These are phyloP conservation scores for Ranitomeya imitator DNA, from an alignment of 2,113 vertebrate genomes.

Conservation along the genomic window DNA sequence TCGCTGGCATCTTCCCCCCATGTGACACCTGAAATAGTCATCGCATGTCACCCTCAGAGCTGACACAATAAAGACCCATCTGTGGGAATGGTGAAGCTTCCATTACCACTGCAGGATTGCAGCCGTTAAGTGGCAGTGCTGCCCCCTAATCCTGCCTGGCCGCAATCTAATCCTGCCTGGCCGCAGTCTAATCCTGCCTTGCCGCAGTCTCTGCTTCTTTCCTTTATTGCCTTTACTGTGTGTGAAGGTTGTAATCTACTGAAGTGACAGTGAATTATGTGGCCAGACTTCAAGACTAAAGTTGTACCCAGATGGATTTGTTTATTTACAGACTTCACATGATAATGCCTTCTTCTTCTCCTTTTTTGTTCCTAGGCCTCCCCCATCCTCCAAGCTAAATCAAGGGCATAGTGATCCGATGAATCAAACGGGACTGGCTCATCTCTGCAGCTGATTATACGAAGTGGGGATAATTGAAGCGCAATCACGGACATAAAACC, in stretches of 20 bases:
- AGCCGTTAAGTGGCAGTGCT: neutral
- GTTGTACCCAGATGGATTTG: constrained; percentile 18
- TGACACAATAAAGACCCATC: neutral
- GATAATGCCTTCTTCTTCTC: neutral
- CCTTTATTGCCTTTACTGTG: constrained; percentile 39
- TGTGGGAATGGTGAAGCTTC: neutral
- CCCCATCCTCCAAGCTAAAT: neutral
- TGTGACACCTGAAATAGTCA: constrained; percentile 8
- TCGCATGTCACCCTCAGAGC: neutral
- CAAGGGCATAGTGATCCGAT: neutral
- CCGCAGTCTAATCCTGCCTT: neutral
- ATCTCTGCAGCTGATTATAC: neutral
- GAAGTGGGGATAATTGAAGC: constrained; percentile 11
- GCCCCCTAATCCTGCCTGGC: constrained; percentile 20
- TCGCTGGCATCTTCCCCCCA: neutral
- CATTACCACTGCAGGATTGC: neutral
- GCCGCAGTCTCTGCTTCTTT: neutral
- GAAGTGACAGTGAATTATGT: constrained; percentile 35
- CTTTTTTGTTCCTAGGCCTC: neutral
- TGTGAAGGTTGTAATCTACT: constrained; percentile 36
- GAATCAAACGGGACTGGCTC: neutral
- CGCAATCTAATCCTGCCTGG: no score
- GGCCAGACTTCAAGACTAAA: neutral
- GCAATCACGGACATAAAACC: neutral
- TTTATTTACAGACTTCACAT: constrained; percentile 38